phyloP scores from a whole-genome alignment of 2,113 vertebrate species.

The Catharus minimus region DNA sequence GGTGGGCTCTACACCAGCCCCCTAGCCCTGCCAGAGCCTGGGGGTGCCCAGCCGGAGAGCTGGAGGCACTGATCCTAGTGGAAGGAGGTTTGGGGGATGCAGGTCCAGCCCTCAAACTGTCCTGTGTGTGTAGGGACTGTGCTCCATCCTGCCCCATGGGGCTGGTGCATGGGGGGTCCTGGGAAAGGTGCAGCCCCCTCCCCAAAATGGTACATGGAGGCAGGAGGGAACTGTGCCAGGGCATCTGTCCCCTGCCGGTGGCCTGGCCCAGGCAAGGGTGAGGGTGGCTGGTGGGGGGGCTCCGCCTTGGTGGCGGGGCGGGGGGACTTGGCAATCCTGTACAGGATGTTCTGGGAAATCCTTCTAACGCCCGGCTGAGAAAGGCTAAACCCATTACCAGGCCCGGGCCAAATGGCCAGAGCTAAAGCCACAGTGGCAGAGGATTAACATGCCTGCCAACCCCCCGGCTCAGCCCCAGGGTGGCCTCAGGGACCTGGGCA shows the following conservation, averaged over 20 bases:
- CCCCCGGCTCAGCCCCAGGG: fast-evolving
- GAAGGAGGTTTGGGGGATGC: background rate
- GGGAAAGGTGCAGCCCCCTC: background rate
- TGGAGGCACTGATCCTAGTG: fast-evolving
- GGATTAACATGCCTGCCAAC: background rate
- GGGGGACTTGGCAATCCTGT: constrained; percentile 32
- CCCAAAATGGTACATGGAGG: background rate
- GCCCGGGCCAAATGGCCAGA: background rate
- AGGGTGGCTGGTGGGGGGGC: fast-evolving
- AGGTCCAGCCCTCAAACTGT: background rate
- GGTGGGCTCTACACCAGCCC: background rate
- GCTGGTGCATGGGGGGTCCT: fast-evolving
- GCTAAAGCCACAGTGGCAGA: background rate
- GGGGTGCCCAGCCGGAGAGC: fast-evolving
- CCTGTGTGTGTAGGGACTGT: fast-evolving
- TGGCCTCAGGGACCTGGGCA: background rate
- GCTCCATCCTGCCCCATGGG: background rate
- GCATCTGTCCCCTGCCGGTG: fast-evolving
- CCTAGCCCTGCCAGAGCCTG: background rate
- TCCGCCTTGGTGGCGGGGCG: background rate
- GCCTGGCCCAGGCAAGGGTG: background rate
- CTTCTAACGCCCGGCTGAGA: constrained; percentile 51
- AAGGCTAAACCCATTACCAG: constrained; percentile 51
- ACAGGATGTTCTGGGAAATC: constrained; percentile 68
- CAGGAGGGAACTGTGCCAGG: background rate